Base-by-base conservation (phyloP, 2,113 vertebrate genomes). In the Setophaga coronata region DNA sequence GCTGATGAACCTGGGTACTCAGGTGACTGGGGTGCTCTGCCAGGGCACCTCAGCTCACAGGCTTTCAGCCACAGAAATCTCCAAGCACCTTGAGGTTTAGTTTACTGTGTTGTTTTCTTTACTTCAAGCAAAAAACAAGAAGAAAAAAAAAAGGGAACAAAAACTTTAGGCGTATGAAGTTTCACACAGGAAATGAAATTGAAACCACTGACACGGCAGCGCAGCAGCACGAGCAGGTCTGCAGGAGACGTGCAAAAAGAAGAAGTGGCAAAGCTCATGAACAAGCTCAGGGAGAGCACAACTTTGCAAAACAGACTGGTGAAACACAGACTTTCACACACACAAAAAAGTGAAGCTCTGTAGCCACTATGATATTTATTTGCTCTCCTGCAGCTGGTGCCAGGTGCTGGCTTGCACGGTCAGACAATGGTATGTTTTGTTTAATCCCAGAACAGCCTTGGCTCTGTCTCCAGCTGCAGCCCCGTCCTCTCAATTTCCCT, bases 161-260 rank as follows among this genome's bases (percentile, higher is more conserved):
- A 95, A 95, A 93, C 69, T 77, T 89, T 1, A 74, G 67, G 76
- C 36, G 0, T 42, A 45, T 40, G 61, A 93, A 60, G 70, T 91
- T 97, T 96, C 16, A 1, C 89, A 79, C 70, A 91, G 96, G 96
- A 97, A 97, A 90, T 87, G 51, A 96, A 93, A 90, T 87, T 0
- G 31, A 91, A 92, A 84, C 82, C 87, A 78, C 69, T 38, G 78
- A 80, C 61, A 54, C 0, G 8, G 69, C 66, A 82, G 43, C 5
- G 1, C 42, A 33, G 82, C 36, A 42, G 57, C 6, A 2, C 1
- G 0, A 2, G 2, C 23, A 34, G 58, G 64, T 93, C 82, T 87
- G 83, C 51, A 78, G 54, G 79, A 58, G 73, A 71, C 4, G 17
- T 14, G 50, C 65, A 42, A 80, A 95, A 97, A 97, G 83, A 45